These are phyloP conservation scores for Rousettus madagascariensis DNA, from an alignment of 2,797 vertebrate genomes.

Conservation along the genomic window DNA sequence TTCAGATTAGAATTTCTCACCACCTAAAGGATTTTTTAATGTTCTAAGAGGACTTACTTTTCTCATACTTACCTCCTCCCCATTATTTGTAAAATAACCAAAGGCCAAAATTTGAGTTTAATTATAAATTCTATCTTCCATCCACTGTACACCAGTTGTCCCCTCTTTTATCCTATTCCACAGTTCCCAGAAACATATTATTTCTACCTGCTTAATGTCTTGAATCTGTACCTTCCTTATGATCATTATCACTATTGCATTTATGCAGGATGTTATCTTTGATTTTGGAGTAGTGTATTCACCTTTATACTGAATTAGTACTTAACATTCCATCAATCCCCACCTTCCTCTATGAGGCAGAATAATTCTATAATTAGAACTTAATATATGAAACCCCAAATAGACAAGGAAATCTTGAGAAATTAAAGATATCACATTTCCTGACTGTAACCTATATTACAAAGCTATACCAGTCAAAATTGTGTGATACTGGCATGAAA, in stretches of 20 bases:
- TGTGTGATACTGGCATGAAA: too few species aligned
- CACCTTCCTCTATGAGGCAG: not conserved
- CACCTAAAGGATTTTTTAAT: not conserved
- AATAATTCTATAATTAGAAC: not conserved
- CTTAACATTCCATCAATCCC: not conserved
- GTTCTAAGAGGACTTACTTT: not conserved
- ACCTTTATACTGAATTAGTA: not conserved
- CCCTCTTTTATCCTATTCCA: not conserved
- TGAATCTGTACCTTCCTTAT: not conserved
- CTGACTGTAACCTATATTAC: not conserved
- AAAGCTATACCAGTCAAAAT: too few species aligned
- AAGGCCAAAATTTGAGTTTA: not conserved
- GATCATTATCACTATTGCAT: not conserved
- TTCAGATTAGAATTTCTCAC: not conserved
- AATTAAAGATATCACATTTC: not conserved
- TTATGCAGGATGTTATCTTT: not conserved
- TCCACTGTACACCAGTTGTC: not conserved
- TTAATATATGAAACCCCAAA: not conserved
- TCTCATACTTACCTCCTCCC: not conserved
- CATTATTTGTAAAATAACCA: not conserved
- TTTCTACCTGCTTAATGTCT: not conserved
- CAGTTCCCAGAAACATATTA: not conserved
- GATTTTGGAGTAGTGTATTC: not conserved
- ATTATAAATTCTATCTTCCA: not conserved
- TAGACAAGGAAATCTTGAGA: not conserved